Evolutionary conservation across 37 sponge, comb jelly and placozoan genomes (phyloP), one percentile per base, ranked within the genome.

Genomic region (Bolinopsis microptera): DNA sequence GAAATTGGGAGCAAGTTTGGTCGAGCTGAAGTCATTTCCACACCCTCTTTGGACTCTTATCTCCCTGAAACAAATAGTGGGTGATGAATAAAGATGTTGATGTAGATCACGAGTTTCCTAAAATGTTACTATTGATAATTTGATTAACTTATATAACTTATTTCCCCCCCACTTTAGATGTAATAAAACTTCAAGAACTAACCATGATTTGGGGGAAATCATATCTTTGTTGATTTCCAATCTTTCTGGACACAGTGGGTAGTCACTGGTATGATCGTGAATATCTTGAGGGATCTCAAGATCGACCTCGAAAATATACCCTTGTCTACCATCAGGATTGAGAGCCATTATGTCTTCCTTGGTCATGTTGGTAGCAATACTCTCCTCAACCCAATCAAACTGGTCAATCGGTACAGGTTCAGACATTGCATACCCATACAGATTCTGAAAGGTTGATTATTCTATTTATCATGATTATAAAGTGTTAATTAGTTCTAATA

Each of bases 1-100:
- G 36, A 92, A 33, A n/a, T 92, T 92, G 35, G 93, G 93, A 16
- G 72, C 93, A 22, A 92, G 93, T 69, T 92, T 92, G 1, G 34
- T 34, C 23, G 41, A 24, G 0, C 18, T 24, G 31, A 86, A 86
- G 8, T 86, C 36, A 3, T 26, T 18, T 21, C 31, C 30, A 26
- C 26, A 39, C 18, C 90, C 90, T 3, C 90, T 35, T 23, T 41
- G 61, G 0, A 41, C 90, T 5, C 90, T 35, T n/a, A 86, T 86
- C 31, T 86, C 90, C 61, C 90, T 86, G 90, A 86, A 35, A 80
- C 13, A n/a, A n/a, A n/a, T n/a, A n/a, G n/a, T n/a, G n/a, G n/a
- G n/a, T n/a, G n/a, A n/a, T n/a, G n/a, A n/a, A n/a, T n/a, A n/a
- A n/a, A n/a, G n/a, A n/a, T n/a, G n/a, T n/a, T n/a, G n/a, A n/a